These are phyloP conservation scores for Stenodema calcarata DNA, from an alignment of 2,888 invertebrate species.

Conservation along the genomic window DNA sequence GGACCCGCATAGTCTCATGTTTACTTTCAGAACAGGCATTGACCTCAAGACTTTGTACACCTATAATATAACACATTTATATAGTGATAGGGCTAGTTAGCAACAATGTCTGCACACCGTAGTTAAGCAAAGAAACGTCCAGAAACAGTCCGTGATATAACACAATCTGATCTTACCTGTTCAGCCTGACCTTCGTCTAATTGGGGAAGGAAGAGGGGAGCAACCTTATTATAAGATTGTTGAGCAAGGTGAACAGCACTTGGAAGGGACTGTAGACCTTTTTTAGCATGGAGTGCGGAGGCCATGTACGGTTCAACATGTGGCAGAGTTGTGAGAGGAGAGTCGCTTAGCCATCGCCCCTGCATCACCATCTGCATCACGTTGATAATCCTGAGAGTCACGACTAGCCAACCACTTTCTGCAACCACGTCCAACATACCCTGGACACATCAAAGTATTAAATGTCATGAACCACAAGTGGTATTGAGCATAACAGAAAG, in stretches of 20 bases:
- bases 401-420: conserved; percentile 87
- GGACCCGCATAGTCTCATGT: conserved; percentile 68
- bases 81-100: no score
- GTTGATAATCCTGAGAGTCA: conserved; percentile 77
- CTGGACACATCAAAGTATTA: conserved; percentile 64
- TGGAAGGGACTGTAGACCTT: conserved; percentile 63
- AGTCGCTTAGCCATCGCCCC: conserved; percentile 83
- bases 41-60: conserved; percentile 65
- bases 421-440: conserved; percentile 96
- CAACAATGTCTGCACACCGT: no score
- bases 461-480: not conserved
- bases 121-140: no score
- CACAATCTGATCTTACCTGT: conserved; percentile 64
- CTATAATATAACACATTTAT: conserved; percentile 59
- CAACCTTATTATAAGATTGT: conserved; percentile 69
- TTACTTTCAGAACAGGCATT: conserved; percentile 70
- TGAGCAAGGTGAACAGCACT: conserved; percentile 70
- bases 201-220: conserved; percentile 69
- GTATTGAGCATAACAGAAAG: no score
- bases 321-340: conserved; percentile 79
- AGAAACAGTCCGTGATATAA: no score
- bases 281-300: conserved; percentile 61
- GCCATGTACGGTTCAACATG: conserved; percentile 71
- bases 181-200: conserved; percentile 75
- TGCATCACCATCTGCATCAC: conserved; percentile 91